Evolutionary conservation across 2,888 invertebrate genomes (phyloP).

Genomic region (Xanthorhoe designata): DNA sequence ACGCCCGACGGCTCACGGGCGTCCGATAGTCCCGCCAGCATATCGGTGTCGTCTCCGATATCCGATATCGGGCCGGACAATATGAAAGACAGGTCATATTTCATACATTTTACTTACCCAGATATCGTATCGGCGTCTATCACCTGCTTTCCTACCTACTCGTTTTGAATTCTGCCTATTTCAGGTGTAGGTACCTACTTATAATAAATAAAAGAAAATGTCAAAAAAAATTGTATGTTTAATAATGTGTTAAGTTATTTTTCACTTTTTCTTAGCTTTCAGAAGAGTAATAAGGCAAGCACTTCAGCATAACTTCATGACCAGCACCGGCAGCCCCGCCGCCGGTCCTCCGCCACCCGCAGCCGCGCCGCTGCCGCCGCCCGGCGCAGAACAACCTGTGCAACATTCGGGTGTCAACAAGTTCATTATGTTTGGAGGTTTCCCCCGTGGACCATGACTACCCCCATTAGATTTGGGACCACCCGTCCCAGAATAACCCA

Average conservation of each 20-base stretch:
- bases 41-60: too few relatives aligned
- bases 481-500: slow-evolving; percentile 38
- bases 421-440: slow-evolving; percentile 53
- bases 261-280: slow-evolving; percentile 73
- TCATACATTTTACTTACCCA: too few relatives aligned
- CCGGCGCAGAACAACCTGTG: slow-evolving; percentile 70
- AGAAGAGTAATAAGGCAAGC: slow-evolving; percentile 42
- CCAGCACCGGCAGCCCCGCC: slow-evolving; percentile 67
- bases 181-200: too few relatives aligned
- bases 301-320: slow-evolving; percentile 75
- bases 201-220: slow-evolving; percentile 28
- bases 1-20: too few relatives aligned
- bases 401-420: slow-evolving; percentile 66
- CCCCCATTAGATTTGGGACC: slow-evolving; percentile 14
- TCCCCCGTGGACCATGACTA: slow-evolving; percentile 25
- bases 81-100: too few relatives aligned
- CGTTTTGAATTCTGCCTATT: too few relatives aligned
- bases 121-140: too few relatives aligned
- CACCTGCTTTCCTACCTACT: too few relatives aligned
- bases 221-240: slow-evolving; percentile 40
- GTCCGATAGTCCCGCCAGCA: too few relatives aligned
- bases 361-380: slow-evolving; percentile 52
- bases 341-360: slow-evolving; percentile 57
- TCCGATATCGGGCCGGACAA: too few relatives aligned
- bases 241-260: slow-evolving; percentile 47